A percentile compares a stretch with the other conserved stretches of the same genome.
These are phyloP conservation scores for Thelaira solivaga DNA, from an alignment of 2,888 invertebrate genomes.

Conservation along the genomic window DNA sequence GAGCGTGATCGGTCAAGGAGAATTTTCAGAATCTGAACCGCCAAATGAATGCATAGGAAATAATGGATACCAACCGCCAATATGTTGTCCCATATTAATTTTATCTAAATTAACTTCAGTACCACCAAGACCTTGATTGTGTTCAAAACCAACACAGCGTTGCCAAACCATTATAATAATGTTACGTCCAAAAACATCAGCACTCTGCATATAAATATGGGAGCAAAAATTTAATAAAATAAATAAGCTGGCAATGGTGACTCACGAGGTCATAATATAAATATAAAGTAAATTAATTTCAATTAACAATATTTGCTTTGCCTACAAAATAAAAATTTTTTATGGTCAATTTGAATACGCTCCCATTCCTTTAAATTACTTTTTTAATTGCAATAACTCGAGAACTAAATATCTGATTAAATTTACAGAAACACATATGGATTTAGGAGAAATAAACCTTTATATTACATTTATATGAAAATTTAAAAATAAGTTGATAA, in stretches of 20 bases:
- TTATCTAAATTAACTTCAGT: slow-evolving; percentile 91
- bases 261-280: too few species aligned
- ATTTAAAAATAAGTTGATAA: too few species aligned
- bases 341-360: too few species aligned
- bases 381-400: too few species aligned
- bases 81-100: slow-evolving; percentile 85
- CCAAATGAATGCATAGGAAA: slow-evolving; percentile 91
- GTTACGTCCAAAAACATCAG: slow-evolving; percentile 87
- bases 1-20: slow-evolving; percentile 77
- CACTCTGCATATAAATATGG: slow-evolving; percentile 77
- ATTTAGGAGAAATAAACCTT: too few species aligned
- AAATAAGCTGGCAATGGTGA: not conserved
- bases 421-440: too few species aligned
- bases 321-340: too few species aligned
- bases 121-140: slow-evolving; percentile 88
- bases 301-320: too few species aligned
- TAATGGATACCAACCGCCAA: slow-evolving; percentile 93
- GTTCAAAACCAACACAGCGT: slow-evolving; percentile 90
- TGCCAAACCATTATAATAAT: slow-evolving; percentile 96
- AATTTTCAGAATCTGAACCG: slow-evolving; percentile 80
- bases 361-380: too few species aligned
- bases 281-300: too few species aligned
- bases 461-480: too few species aligned
- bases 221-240: not conserved
- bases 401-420: too few species aligned